These are phyloP conservation scores for Sinohyriopsis cumingii DNA, from an alignment of 2,888 invertebrate genomes.

Conservation along the genomic window DNA sequence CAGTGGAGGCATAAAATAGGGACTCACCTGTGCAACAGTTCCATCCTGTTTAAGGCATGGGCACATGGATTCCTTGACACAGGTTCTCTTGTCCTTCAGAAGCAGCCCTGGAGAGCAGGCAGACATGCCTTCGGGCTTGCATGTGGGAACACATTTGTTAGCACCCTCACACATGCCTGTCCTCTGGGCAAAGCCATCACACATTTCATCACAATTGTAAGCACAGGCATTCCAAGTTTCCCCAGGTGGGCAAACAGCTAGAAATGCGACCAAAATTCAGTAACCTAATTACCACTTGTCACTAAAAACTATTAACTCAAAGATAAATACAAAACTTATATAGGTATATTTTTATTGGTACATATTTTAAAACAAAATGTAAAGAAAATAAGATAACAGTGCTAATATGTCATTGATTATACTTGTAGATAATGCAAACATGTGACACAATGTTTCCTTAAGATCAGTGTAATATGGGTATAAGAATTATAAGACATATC, in stretches of 20 bases:
- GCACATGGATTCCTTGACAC: slow-evolving; percentile 83
- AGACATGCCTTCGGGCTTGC: slow-evolving; percentile 30
- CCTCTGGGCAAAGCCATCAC: slow-evolving; percentile 34
- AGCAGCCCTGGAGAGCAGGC: slow-evolving; percentile 50
- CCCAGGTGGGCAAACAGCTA: slow-evolving; percentile 62
- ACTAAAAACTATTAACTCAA: too few species aligned
- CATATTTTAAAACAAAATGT: too few species aligned
- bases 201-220: slow-evolving; percentile 46
- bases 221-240: slow-evolving; percentile 74
- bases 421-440: too few species aligned
- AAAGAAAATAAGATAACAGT: too few species aligned
- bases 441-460: too few species aligned
- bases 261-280: neutral
- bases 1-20: too few species aligned
- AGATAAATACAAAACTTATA: too few species aligned
- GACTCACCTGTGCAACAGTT: slow-evolving; percentile 78
- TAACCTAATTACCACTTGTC: too few species aligned
- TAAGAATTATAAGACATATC: too few species aligned
- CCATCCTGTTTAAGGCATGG: slow-evolving; percentile 82
- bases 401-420: too few species aligned
- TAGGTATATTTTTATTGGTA: too few species aligned
- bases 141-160: slow-evolving; percentile 68
- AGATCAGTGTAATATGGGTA: too few species aligned
- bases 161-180: slow-evolving; percentile 41
- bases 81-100: slow-evolving; percentile 84